phyloP scores from a whole-genome alignment of 1,140 invertebrate genomes.

The Solenopsis invicta region DNA sequence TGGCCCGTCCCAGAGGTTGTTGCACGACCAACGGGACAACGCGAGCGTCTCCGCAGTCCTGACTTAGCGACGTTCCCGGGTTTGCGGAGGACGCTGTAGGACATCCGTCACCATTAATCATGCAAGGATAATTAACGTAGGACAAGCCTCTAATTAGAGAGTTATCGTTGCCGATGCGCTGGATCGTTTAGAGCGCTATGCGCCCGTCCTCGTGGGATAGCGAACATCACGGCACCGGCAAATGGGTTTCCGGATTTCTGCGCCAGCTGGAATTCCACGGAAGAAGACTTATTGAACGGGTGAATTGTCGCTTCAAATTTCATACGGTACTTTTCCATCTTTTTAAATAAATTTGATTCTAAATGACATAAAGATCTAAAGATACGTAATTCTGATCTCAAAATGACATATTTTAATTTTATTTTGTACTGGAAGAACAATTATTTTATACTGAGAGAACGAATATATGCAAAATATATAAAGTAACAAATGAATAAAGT shows the following conservation, averaged over 20 bases:
- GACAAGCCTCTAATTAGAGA: constrained; percentile 79
- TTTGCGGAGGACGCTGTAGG: constrained; percentile 34
- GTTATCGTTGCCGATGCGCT: constrained; percentile 75
- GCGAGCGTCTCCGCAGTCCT: constrained; percentile 36
- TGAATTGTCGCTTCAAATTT: constrained; percentile 3
- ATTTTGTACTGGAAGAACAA: not conserved
- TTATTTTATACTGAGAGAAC: no score
- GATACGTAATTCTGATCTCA: not conserved
- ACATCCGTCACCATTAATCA: constrained; percentile 78
- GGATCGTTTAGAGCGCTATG: constrained; percentile 48
- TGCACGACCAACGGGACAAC: constrained; percentile 4
- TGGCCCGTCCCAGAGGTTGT: constrained; percentile 66
- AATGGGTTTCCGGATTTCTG: constrained; percentile 31
- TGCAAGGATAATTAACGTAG: constrained; percentile 76
- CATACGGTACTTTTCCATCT: not conserved
- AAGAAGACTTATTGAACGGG: not conserved
- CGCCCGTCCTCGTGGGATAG: constrained; percentile 51
- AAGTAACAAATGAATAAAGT: no score
- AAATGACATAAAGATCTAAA: not conserved
- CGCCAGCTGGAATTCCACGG: constrained; percentile 4
- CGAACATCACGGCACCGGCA: not conserved
- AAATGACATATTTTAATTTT: not conserved
- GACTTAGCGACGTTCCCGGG: constrained; percentile 7
- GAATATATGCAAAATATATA: no score
- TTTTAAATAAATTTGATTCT: not conserved